Evolutionary conservation across 2,113 vertebrate species (phyloP), one percentile per base, ranked within the genome.

Genomic region (Artemisiospiza belli): DNA sequence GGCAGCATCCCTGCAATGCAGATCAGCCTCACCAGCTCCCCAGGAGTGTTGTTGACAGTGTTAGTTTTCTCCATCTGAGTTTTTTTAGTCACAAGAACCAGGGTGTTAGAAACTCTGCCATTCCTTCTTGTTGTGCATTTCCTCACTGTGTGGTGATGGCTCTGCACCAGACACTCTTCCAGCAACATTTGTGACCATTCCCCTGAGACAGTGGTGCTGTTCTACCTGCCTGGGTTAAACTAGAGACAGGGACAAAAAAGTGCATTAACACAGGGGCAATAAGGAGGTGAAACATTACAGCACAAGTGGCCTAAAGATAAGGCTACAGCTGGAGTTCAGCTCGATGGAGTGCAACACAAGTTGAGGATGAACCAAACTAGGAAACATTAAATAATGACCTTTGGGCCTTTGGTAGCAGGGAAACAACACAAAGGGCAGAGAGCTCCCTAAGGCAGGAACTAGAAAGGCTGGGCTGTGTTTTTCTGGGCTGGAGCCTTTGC

Each of bases 121-220:
- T 37, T 33, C 47, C 67, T 58, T 31, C 73, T 89, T 2, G 7
- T 2, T 23, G 11, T 74, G 30, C 44, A 23, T 77, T 67, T 83
- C 57, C 11, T 39, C 35, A 2, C 2, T 10, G 46, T 0, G 4
- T 2, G 5, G 46, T 0, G 0, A 21, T 33, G 49, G 35, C 43
- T 17, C 23, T 33, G 41, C 39, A 54, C 15, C 68, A 49, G 67
- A 20, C 7, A 2, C 17, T 39, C 12, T 46, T 55, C 57, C 55
- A 89, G 64, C 5, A 2, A 6, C 17, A 5, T 62, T 25, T 62
- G 51, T 16, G 49, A 37, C n/a, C 37, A 4, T n/a, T 67, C 43
- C 27, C 47, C 49, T 28, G 47, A 37, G 62, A 57, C 49, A 76
- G 15, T 2, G 10, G 13, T 62, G 67, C 54, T 84, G 37, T 22